Conservation (phyloP, 2,113 vertebrate genomes). For the Phrynocephalus versicolor region DNA sequence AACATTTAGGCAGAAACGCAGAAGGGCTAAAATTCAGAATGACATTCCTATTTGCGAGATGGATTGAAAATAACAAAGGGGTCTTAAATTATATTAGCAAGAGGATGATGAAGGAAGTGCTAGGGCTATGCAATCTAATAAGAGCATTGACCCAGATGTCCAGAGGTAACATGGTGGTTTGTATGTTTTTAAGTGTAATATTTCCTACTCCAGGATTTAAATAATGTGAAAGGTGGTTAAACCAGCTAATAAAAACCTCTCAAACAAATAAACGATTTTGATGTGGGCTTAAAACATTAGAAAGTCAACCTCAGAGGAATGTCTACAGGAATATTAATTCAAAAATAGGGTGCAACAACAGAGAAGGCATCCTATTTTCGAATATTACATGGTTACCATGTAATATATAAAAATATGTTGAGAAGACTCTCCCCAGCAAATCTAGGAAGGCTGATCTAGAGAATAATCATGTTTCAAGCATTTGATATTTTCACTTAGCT, state of each 20-base stretch:
- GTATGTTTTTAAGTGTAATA: too few species aligned
- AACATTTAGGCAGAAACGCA: too few species aligned
- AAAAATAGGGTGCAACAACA: background rate
- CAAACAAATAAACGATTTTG: background rate
- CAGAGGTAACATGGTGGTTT: too few species aligned
- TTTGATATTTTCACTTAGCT: background rate
- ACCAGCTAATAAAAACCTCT: background rate
- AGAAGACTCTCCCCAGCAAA: background rate
- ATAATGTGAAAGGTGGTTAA: background rate
- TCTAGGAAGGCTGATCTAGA: background rate
- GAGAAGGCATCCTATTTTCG: too few species aligned
- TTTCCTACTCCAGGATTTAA: background rate
- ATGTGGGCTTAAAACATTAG: too few species aligned
- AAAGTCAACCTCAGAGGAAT: background rate
- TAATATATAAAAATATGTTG: background rate
- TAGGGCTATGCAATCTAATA: too few species aligned
- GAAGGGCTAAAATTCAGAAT: too few species aligned
- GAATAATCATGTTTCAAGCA: background rate
- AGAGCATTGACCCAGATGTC: too few species aligned
- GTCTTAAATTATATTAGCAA: too few species aligned
- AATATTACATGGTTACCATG: background rate
- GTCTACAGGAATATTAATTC: background rate
- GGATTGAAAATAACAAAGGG: too few species aligned
- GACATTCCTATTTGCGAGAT: too few species aligned
- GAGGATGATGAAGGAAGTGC: too few species aligned